Evolutionary conservation across 2,888 invertebrate genomes (phyloP).

Genomic region (Cynaeus angustus): DNA sequence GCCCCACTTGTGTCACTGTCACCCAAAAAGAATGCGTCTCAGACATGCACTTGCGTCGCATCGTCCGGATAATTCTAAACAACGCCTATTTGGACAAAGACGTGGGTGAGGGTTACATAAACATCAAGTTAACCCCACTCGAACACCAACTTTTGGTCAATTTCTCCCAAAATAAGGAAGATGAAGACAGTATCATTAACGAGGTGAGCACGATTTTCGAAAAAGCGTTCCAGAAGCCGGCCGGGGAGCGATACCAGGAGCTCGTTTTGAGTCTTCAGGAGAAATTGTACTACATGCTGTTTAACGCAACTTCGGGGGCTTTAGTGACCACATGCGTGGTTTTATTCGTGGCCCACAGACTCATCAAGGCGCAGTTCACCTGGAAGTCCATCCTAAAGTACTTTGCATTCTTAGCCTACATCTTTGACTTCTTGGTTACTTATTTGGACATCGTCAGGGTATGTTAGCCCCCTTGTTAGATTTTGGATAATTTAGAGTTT

Average conservation of each 20-base stretch:
- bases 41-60: constrained; percentile 35
- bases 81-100: constrained; percentile 33
- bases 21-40: constrained; percentile 2
- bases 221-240: constrained; percentile 35
- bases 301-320: constrained; percentile 43
- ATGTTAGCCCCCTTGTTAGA: not conserved
- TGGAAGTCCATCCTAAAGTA: constrained; percentile 36
- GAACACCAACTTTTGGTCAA: constrained; percentile 33
- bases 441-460: constrained; percentile 40
- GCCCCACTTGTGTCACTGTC: not conserved
- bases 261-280: constrained; percentile 29
- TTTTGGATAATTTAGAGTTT: not conserved
- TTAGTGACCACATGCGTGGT: constrained; percentile 48
- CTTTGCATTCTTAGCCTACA: constrained; percentile 30
- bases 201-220: constrained; percentile 44
- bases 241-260: constrained; percentile 32
- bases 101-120: constrained; percentile 16
- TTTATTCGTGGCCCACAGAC: constrained; percentile 25
- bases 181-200: not conserved
- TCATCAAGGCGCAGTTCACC: constrained; percentile 38
- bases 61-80: constrained; percentile 35
- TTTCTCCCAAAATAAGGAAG: constrained; percentile 27
- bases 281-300: constrained; percentile 33
- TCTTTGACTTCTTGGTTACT: constrained; percentile 33
- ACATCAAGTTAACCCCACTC: constrained; percentile 21